phyloP scores from a whole-genome alignment of 35 echinoderm and acorn worm genomes.

The Ophioderma brevispina region DNA sequence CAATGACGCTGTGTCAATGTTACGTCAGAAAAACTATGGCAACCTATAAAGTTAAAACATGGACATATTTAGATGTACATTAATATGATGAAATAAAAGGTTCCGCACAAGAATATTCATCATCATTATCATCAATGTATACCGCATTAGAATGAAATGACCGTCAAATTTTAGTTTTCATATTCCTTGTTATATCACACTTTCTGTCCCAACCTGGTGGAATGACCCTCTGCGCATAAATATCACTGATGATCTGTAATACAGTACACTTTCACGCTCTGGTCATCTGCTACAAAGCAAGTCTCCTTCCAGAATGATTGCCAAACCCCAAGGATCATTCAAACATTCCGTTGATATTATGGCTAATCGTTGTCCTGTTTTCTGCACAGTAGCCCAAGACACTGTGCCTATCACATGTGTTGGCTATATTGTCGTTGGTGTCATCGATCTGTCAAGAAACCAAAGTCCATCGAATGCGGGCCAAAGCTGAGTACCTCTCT shows the following conservation, averaged over 20 bases:
- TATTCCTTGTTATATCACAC: too few species aligned
- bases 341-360: not conserved
- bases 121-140: too few species aligned
- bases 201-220: too few species aligned
- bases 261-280: not conserved
- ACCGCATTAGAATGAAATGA: too few species aligned
- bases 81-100: too few species aligned
- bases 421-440: not conserved
- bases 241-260: not conserved
- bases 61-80: too few species aligned
- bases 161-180: too few species aligned
- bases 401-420: not conserved
- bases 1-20: too few species aligned
- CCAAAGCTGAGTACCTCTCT: not conserved
- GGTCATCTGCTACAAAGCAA: not conserved
- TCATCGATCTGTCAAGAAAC: not conserved
- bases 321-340: constrained; percentile 3
- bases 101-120: too few species aligned
- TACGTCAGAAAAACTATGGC: too few species aligned
- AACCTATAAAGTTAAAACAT: too few species aligned
- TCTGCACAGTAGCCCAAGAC: not conserved
- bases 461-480: not conserved
- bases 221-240: too few species aligned
- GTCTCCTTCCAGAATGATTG: not conserved
- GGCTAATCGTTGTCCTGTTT: not conserved